Conservation (phyloP, 2,888 invertebrate species). For the Drosophila bunnanda region DNA sequence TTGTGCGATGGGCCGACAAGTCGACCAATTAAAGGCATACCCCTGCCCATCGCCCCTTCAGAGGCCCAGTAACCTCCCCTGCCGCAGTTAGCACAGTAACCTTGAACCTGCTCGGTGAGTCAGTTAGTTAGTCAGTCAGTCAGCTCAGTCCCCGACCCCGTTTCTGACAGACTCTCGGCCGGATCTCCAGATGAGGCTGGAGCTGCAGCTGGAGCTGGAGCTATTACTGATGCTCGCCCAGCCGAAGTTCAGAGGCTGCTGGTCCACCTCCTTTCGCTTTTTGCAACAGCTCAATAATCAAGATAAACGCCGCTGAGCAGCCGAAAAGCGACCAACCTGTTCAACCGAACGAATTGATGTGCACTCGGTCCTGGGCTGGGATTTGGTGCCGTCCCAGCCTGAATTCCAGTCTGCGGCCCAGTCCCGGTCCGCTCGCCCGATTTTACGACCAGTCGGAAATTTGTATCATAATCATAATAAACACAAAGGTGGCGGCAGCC, state of each 20-base stretch:
- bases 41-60: slow-evolving; percentile 31
- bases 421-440: slow-evolving; percentile 10
- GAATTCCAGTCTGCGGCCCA: slow-evolving; percentile 19
- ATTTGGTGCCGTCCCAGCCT: not conserved
- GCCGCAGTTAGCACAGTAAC: slow-evolving; percentile 76
- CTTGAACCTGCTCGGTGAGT: slow-evolving; percentile 78
- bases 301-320: slow-evolving; percentile 65
- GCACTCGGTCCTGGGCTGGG: slow-evolving; percentile 54
- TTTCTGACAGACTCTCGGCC: slow-evolving; percentile 41
- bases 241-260: slow-evolving; percentile 54
- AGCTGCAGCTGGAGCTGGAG: slow-evolving; percentile 36
- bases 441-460: slow-evolving; percentile 66
- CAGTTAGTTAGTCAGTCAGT: slow-evolving; percentile 49
- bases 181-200: slow-evolving; percentile 44
- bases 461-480: slow-evolving; percentile 74
- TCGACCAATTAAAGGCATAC: slow-evolving; percentile 81
- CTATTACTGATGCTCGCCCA: slow-evolving; percentile 19
- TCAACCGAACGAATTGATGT: slow-evolving; percentile 77
- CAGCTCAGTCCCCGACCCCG: slow-evolving; percentile 27
- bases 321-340: slow-evolving; percentile 70
- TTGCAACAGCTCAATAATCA: slow-evolving; percentile 68
- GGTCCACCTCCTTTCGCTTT: slow-evolving; percentile 49
- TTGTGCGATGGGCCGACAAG: slow-evolving; percentile 64
- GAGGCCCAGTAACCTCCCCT: slow-evolving; percentile 14
- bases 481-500: slow-evolving; percentile 62